Base-by-base conservation (phyloP, 2,113 vertebrate species). In the Conger conger region DNA sequence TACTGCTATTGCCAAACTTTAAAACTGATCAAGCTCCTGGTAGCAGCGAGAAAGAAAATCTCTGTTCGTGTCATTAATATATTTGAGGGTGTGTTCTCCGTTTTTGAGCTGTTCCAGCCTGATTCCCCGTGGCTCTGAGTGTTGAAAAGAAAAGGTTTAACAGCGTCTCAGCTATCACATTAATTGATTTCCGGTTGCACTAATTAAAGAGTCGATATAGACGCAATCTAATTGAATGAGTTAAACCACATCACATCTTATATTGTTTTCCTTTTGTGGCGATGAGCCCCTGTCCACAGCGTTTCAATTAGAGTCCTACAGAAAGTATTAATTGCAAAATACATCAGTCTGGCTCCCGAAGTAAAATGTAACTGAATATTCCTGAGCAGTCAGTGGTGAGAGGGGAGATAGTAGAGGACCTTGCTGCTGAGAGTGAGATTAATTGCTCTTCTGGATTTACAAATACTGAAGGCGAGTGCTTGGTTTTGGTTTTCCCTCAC, bases 161-260 rank as follows among this genome's bases (percentile, higher is more conserved):
- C 20, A 78, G 76, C 18, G 37, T 36, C 76, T 38, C 35, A 37
- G 36, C 30, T 37, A 78, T 78, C 17, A 20, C 16, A 23, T 38
- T 37, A 78, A 78, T 78, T 38, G 76, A 78, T 78, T 78, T 78
- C 16, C 18, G 36, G 37, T 37, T 33, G n/a, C n/a, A 33, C 68
- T 78, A 78, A 78, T 78, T 78, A 38, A n/a, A 37, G 35, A 78
- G 76, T 78, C 37, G 36, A 37, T 37, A 78, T 35, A 78, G 73
- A 76, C 15, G 16, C 1, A 36, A 35, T 76, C 3, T 11, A 76
- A 35, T 76, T 76, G 33, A 76, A 76, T 30, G 8, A 9, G 35
- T 77, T 77, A 3, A 78, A 37, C 16, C 11, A 78, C 37, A 73
- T 73, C 68, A 30, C 27, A 33, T 73, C 33, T 73, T 73, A 33